Base-by-base conservation (phyloP, 2,113 vertebrate genomes). In the Tupaia tana region DNA sequence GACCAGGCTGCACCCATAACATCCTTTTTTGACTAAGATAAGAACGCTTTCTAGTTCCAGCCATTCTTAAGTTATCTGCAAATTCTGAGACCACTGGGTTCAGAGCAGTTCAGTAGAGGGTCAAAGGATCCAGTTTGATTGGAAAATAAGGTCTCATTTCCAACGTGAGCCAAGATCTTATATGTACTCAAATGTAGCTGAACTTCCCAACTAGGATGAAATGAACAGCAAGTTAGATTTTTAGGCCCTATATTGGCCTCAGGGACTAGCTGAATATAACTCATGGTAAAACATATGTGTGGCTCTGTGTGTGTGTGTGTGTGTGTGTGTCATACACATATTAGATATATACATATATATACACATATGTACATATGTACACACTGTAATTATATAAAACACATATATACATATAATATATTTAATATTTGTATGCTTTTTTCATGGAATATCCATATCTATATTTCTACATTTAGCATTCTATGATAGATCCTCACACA, bases 131-230 rank as follows among this genome's bases (percentile, higher is more conserved):
- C 27, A 59, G 9, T 80, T 27, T 64, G n/a, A 89, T 67, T 77
- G 58, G 27, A 7, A 94, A 64, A 71, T 86, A 11, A 79, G n/a
- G 34, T 64, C 16, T 25, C 34, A 11, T 86, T 90, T 16, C 13
- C 11, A 74, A 54, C 31, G 69, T 18, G 64, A 77, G 4, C 9
- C 64, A 83, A 79, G 64, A 77, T 82, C 18, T 79, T 59, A 81
- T 19, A 78, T 12, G 13, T 63, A 61, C 24, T 25, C 71, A 82
- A 6, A 20, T 67, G 9, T 59, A 81, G 12, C 25, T 89, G 70
- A 85, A 66, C 16, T 66, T 85, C 70, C 31, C 67, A 84, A 54
- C 20, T 78, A 83, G 78, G 66, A 66, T 85, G 59, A 94, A 90
- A 75, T 71, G 24, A 34, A 67, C 14, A 78, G n/a, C 54, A 71